Conservation (phyloP, 2,797 vertebrate genomes). For the Gymnocypris eckloni region DNA sequence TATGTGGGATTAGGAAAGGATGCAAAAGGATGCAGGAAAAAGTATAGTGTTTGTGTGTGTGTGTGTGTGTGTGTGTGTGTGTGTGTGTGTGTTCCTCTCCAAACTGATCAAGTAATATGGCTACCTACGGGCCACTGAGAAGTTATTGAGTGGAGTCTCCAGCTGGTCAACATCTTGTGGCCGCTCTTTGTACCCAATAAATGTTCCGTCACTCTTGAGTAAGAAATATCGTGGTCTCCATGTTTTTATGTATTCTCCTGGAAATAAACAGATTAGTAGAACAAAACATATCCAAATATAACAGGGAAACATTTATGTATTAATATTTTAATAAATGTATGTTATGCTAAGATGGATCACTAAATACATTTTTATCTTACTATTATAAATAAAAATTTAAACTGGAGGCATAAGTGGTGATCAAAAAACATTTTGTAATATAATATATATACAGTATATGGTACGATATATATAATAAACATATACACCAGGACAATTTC, state of each 20-base stretch:
- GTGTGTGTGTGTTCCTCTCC: conserved; percentile 5
- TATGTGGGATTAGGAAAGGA: neutral
- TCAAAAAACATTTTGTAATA: too few species aligned
- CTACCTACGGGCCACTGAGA: conserved; percentile 95
- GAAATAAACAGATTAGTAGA: conserved; percentile 1
- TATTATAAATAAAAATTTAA: neutral
- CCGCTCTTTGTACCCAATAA: conserved; percentile 96
- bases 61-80: too few species aligned
- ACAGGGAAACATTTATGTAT: neutral
- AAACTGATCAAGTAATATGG: conserved; percentile 61
- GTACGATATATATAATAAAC: too few species aligned
- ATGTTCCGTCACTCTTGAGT: conserved; percentile 93
- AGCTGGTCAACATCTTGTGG: conserved; percentile 94
- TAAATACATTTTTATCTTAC: neutral
- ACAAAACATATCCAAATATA: neutral
- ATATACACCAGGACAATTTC: neutral
- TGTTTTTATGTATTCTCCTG: conserved; percentile 97
- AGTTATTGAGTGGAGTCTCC: conserved; percentile 96
- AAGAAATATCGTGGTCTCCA: conserved; percentile 96
- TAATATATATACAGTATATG: too few species aligned
- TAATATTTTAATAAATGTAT: neutral
- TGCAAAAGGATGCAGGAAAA: neutral
- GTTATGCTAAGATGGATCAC: neutral
- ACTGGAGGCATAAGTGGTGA: neutral
- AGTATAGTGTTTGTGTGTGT: neutral